phyloP scores from a whole-genome alignment of 1,140 invertebrate species.

The Lethrus apterus region DNA sequence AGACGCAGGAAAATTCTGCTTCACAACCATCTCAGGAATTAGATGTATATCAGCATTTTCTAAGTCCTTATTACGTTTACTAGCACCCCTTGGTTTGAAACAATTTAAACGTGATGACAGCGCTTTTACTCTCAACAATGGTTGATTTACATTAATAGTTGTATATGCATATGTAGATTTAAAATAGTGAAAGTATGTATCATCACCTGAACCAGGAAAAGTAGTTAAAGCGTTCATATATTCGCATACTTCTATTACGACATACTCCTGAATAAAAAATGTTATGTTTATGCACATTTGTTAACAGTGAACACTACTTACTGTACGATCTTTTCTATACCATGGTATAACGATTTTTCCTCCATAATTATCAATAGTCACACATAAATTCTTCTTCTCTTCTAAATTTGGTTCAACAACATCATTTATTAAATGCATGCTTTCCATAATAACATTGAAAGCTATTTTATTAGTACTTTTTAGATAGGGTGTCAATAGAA shows the following conservation, averaged over 20 bases:
- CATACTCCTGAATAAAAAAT: conserved; percentile 52
- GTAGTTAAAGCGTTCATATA: conserved; percentile 68
- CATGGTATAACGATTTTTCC: conserved; percentile 79
- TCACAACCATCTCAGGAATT: conserved; percentile 84
- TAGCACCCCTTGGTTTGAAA: conserved; percentile 30
- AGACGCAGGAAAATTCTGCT: conserved; percentile 75
- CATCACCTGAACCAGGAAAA: conserved; percentile 73
- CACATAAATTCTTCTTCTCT: conserved; percentile 53
- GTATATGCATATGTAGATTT: conserved; percentile 64
- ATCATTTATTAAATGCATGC: conserved; percentile 34
- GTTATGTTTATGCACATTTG: conserved; percentile 2
- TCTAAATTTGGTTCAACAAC: conserved; percentile 39
- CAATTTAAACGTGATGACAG: conserved; percentile 70
- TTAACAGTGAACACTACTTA: conserved; percentile 19
- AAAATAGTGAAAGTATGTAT: conserved; percentile 78
- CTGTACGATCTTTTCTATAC: conserved; percentile 61
- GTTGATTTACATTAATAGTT: conserved; percentile 67
- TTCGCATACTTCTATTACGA: conserved; percentile 77
- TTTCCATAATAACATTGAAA: conserved; percentile 51
- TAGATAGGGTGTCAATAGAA: conserved; percentile 66
- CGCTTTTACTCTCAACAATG: conserved; percentile 83
- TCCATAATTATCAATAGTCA: conserved; percentile 53
- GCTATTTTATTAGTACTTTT: conserved; percentile 47
- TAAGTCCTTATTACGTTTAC: conserved; percentile 43
- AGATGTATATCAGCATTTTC: conserved; percentile 68